Evolutionary conservation across 2,113 vertebrate species (phyloP).

Genomic region (Axis porcinus): DNA sequence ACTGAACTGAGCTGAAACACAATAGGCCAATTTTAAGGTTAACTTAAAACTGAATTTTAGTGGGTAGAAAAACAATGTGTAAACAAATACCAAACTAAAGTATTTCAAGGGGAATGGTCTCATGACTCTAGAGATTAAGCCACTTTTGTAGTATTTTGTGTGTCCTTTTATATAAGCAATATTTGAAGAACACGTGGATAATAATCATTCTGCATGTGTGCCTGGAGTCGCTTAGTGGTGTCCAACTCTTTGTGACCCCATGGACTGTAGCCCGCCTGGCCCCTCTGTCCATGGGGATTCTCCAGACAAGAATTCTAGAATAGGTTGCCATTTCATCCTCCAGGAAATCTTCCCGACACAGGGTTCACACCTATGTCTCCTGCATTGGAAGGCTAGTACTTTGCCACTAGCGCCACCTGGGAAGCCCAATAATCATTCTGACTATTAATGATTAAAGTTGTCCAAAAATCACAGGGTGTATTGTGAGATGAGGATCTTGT

Average conservation of each 20-base stretch:
- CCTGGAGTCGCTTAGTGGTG: not conserved
- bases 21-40: not conserved
- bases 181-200: not conserved
- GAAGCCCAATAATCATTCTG: not conserved
- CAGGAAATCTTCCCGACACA: not conserved
- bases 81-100: not conserved
- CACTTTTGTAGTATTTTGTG: not conserved
- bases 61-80: not conserved
- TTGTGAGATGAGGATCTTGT: not conserved
- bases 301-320: not conserved
- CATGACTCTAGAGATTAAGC: not conserved
- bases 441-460: not conserved
- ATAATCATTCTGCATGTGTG: not conserved
- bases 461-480: not conserved
- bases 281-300: not conserved
- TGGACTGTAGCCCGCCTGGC: not conserved
- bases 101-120: not conserved
- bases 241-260: not conserved
- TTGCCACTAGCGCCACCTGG: accelerated
- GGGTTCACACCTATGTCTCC: not conserved
- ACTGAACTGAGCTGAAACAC: not conserved
- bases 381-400: not conserved
- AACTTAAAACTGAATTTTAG: not conserved
- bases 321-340: not conserved
- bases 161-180: not conserved